phyloP scores from a whole-genome alignment of 2,888 invertebrate genomes.

The Pollenia griseotomentosa region DNA sequence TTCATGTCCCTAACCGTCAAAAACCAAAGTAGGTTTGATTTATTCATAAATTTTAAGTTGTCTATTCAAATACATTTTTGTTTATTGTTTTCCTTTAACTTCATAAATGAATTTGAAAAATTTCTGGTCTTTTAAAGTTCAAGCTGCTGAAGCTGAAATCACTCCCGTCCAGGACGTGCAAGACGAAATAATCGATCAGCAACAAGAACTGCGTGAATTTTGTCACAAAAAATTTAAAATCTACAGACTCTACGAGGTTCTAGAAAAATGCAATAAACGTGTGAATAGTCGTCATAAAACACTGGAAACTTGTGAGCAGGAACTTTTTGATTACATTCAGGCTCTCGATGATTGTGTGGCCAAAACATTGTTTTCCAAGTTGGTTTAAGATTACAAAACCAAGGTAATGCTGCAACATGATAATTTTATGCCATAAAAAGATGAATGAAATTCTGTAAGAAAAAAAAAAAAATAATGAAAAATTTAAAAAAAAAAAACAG shows the following conservation, averaged over 20 bases:
- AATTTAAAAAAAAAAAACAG: not conserved
- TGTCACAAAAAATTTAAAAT: slow-evolving; percentile 25
- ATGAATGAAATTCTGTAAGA: not conserved
- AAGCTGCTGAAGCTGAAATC: not conserved
- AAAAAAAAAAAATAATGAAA: slow-evolving; percentile 11
- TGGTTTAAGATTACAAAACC: slow-evolving; percentile 19
- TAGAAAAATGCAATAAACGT: slow-evolving; percentile 91
- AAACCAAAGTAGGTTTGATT: too few species aligned
- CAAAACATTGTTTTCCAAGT: slow-evolving; percentile 87
- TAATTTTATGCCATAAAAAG: not conserved
- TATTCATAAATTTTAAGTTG: too few species aligned
- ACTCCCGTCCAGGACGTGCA: not conserved
- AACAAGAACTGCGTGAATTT: slow-evolving; percentile 4
- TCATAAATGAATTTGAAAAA: slow-evolving; percentile 13
- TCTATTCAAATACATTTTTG: too few species aligned
- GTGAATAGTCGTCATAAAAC: slow-evolving; percentile 92
- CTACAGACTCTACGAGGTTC: not conserved
- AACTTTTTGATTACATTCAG: slow-evolving; percentile 93
- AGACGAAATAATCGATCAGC: slow-evolving; percentile 15
- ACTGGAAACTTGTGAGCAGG: slow-evolving; percentile 94
- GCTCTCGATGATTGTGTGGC: slow-evolving; percentile 95
- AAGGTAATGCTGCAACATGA: not conserved
- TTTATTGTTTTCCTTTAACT: not conserved
- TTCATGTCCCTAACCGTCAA: too few species aligned
- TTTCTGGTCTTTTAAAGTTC: not conserved